phyloP scores from a whole-genome alignment of 2,797 vertebrate genomes.

The Darevskia mixta region DNA sequence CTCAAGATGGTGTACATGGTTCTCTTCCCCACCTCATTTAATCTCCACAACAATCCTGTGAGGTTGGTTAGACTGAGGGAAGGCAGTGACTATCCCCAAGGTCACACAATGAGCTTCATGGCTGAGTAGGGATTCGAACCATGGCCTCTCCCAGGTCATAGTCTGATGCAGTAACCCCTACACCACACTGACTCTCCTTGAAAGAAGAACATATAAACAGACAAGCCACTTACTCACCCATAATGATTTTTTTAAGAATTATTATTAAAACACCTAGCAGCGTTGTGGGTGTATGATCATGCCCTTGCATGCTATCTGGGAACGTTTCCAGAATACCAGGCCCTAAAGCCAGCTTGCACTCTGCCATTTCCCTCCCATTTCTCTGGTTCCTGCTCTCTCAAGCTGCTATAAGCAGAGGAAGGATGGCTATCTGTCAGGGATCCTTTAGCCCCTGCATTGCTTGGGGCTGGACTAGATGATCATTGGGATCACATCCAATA shows the following conservation, averaged over 20 bases:
- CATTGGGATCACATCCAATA: too few species aligned
- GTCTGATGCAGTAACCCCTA: too few species aligned
- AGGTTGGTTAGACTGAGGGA: too few species aligned
- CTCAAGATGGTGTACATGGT: too few species aligned
- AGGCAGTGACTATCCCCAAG: too few species aligned
- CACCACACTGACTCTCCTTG: not conserved
- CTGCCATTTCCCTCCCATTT: not conserved
- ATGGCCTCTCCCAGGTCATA: too few species aligned
- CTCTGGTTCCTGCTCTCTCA: not conserved
- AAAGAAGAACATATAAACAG: constrained; percentile 24
- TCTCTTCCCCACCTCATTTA: too few species aligned
- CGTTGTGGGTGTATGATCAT: constrained; percentile 61
- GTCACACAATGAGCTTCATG: too few species aligned
- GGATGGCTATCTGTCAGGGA: not conserved
- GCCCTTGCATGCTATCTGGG: constrained; percentile 63
- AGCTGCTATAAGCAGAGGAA: not conserved
- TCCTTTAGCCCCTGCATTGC: not conserved
- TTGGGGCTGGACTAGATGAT: not conserved
- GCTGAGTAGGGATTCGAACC: too few species aligned
- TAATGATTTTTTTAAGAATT: constrained; percentile 52
- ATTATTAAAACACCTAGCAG: constrained; percentile 50
- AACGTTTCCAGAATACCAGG: constrained; percentile 62
- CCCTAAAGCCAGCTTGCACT: constrained; percentile 39
- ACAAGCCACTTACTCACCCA: constrained; percentile 28
- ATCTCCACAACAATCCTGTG: too few species aligned